These are phyloP conservation scores for Sinodicranocentrus sp. DNA, from an alignment of 2,888 invertebrate species.

Conservation along the genomic window DNA sequence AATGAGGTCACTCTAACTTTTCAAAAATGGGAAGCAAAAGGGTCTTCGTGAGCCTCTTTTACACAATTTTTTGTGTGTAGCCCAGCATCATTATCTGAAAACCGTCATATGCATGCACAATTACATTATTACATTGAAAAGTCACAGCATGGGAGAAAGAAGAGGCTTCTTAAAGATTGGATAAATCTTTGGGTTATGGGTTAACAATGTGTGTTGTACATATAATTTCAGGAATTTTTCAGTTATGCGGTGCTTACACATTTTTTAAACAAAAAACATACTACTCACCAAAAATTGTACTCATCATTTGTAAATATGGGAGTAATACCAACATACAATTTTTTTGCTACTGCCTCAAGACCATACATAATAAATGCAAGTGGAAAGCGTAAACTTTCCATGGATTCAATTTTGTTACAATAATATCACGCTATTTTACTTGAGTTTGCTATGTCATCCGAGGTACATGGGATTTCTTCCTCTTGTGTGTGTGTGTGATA, in stretches of 20 bases:
- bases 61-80: not conserved
- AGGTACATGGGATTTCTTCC: not conserved
- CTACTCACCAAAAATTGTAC: not conserved
- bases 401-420: constrained; percentile 22
- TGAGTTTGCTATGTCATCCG: constrained; percentile 49
- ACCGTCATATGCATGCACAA: constrained; percentile 34
- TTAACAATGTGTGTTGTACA: constrained; percentile 49
- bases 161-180: constrained; percentile 11
- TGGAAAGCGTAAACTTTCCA: constrained; percentile 31
- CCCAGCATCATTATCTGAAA: not conserved
- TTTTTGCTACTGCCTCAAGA: no score
- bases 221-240: constrained; percentile 53
- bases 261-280: constrained; percentile 38
- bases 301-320: not conserved
- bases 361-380: no score
- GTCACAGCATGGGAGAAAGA: constrained; percentile 66
- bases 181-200: constrained; percentile 26
- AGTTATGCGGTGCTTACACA: constrained; percentile 21
- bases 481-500: not conserved
- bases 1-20: constrained; percentile 42
- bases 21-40: constrained; percentile 9
- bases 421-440: constrained; percentile 21
- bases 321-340: no score
- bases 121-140: constrained; percentile 52
- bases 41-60: constrained; percentile 11